Conservation (phyloP, 2,113 vertebrate species). For the Stercorarius parasiticus region DNA sequence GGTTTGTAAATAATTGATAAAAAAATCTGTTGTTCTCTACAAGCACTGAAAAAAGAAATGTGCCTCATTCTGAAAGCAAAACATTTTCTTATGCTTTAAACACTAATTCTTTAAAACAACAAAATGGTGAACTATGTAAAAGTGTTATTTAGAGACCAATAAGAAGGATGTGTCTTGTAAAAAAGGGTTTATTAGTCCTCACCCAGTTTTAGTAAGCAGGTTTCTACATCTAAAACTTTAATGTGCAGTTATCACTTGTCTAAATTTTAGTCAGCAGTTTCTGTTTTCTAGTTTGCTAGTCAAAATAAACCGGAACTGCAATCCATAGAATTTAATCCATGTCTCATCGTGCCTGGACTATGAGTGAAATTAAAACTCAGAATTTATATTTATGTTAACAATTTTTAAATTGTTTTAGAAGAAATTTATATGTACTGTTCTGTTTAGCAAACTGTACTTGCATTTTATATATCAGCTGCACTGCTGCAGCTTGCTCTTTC, state of each 20-base stretch:
- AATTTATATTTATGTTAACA: neutral
- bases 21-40: conserved; percentile 61
- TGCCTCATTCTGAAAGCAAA: conserved; percentile 49
- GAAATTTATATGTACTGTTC: neutral
- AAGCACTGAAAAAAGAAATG: conserved; percentile 27
- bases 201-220: neutral
- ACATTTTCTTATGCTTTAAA: conserved; percentile 43
- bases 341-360: neutral
- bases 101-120: conserved; percentile 6
- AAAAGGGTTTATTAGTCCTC: conserved; percentile 25
- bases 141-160: neutral
- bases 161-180: neutral
- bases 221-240: conserved; percentile 21
- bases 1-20: conserved; percentile 72
- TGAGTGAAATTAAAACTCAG: neutral
- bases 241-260: neutral
- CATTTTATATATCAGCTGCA: neutral
- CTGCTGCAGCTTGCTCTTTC: neutral
- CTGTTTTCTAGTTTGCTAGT: neutral
- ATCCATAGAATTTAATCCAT: neutral
- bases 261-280: conserved; percentile 35
- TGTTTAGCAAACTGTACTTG: neutral
- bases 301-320: conserved; percentile 9
- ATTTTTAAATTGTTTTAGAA: neutral
- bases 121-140: neutral